Evolutionary conservation across 2,113 vertebrate species (phyloP), one percentile per base, ranked within the genome.

Genomic region (Rhynchomys soricoides): DNA sequence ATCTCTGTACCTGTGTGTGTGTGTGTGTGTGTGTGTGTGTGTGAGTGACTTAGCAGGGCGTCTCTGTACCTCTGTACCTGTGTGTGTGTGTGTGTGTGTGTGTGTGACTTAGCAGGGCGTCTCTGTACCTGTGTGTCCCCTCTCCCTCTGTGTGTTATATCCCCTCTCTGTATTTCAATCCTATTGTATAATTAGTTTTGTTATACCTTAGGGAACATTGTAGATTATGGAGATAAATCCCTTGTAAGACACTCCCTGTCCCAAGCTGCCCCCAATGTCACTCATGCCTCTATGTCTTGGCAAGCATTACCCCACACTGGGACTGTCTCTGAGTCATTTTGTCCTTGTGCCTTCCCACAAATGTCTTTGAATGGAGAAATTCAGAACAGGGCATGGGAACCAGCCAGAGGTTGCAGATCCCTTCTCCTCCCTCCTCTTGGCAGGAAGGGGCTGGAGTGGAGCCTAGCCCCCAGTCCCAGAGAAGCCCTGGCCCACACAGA

Each of bases 331-430:
- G 10, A 86, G 64, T 82, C 90, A 68, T 70, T 92, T 48, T 70
- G 68, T 86, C n/a, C 73, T 45, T 16, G 87, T 62, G 62, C 70
- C 68, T 92, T 78, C 74, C 81, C 88, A 94, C 71, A 90, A 96
- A 89, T 48, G 26, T 34, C 86, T 77, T 22, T 86, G 57, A 90
- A 87, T 94, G 88, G 64, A 90, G 57, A 17, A 85, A 97, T 90
- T 96, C 90, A 77, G 93, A 45, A 52, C 0, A 86, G 85, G 81
- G 89, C 88, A 26, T 97, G 96, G 91, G 96, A 96, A 94, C 89
- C n/a, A 86, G 89, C 45, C 4, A 0, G 59, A 75, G 71, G 31
- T 9, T 74, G 16, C 77, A 68, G 90, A 43, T 37, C 73, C 59
- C 19, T 92, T 52, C 85, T 74, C 34, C 64, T 92, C 79, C 31